These are phyloP conservation scores for Sebastolobus altivelis DNA, from an alignment of 2,797 vertebrate genomes.

Conservation along the genomic window DNA sequence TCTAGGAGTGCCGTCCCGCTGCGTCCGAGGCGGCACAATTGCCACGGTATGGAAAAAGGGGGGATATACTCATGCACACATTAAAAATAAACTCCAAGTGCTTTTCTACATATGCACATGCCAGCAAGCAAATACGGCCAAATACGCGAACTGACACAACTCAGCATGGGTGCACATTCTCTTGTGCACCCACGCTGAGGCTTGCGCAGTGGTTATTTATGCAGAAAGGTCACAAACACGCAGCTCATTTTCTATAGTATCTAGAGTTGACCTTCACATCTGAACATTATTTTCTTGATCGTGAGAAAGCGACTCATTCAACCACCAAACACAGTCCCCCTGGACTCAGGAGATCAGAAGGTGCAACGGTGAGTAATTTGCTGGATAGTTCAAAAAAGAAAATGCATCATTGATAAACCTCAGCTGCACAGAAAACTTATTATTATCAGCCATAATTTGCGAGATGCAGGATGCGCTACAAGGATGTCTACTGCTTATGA, in stretches of 20 bases:
- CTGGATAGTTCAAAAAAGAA: neutral
- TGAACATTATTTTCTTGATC: neutral
- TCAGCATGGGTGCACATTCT: neutral
- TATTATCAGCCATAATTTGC: neutral
- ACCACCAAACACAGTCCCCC: neutral
- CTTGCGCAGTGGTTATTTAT: constrained; percentile 10
- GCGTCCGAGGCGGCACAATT: neutral
- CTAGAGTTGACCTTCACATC: constrained; percentile 1
- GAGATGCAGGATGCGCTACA: neutral
- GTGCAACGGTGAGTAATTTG: neutral
- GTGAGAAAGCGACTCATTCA: neutral
- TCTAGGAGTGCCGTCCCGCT: neutral
- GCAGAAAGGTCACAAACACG: constrained; percentile 15
- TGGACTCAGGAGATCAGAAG: neutral
- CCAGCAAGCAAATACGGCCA: neutral
- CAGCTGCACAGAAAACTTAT: neutral
- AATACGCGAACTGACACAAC: constrained; percentile 10
- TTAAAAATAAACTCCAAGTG: constrained; percentile 19
- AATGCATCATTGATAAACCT: neutral
- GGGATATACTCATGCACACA: neutral
- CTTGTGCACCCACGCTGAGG: neutral
- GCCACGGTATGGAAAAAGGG: neutral
- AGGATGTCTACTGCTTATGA: neutral
- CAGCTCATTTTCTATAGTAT: neutral
- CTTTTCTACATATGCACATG: constrained; percentile 4